phyloP scores from a whole-genome alignment of 2,113 vertebrate species.

The Sylvicapra grimmia region DNA sequence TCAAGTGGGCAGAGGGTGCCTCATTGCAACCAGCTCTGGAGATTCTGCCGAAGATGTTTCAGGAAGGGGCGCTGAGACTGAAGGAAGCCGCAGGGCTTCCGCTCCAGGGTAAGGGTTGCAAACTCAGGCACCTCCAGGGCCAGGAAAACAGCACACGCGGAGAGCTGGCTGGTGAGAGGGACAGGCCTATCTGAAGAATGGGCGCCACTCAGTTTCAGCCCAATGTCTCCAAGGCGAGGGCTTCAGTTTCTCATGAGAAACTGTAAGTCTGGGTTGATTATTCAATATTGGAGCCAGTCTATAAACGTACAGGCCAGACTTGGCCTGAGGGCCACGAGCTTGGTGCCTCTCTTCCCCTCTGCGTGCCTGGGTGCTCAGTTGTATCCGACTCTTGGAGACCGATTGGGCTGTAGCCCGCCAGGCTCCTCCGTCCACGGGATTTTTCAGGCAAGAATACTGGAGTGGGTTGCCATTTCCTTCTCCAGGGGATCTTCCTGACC shows the following conservation, averaged over 20 bases:
- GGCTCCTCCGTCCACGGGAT: fast-evolving
- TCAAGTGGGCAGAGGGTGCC: background rate
- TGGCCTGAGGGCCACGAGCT: fast-evolving
- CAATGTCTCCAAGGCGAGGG: background rate
- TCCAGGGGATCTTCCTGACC: background rate
- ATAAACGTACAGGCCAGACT: background rate
- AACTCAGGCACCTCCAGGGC: background rate
- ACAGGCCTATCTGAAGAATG: background rate
- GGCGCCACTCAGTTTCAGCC: background rate
- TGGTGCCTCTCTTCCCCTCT: background rate
- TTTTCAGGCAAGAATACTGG: background rate
- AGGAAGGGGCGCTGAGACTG: background rate
- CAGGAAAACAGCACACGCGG: fast-evolving
- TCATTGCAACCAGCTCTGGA: background rate
- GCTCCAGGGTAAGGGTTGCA: background rate
- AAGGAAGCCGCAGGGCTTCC: background rate
- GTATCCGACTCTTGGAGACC: background rate
- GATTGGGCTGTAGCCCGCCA: background rate
- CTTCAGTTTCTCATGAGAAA: background rate
- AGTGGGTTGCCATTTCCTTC: background rate
- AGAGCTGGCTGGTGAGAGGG: background rate
- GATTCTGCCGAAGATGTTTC: background rate
- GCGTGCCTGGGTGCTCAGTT: background rate
- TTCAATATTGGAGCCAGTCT: background rate
- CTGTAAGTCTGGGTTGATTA: background rate